Conservation (phyloP, 1,140 invertebrate species). For the Musca domestica region DNA sequence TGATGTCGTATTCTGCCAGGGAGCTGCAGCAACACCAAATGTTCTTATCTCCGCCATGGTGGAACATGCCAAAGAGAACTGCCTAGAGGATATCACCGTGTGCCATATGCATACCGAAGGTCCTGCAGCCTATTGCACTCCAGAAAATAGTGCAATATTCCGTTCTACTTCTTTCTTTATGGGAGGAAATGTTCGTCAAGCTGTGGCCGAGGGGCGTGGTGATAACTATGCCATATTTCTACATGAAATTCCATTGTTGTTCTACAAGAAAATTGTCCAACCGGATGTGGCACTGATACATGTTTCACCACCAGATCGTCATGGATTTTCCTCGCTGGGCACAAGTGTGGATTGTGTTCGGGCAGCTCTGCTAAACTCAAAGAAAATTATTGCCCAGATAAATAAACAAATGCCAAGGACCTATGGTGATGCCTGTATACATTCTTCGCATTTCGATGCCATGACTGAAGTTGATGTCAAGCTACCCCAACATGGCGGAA, state of each 20-base stretch:
- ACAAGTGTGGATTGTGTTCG: conserved; percentile 90
- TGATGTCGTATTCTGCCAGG: conserved; percentile 80
- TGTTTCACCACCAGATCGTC: conserved; percentile 83
- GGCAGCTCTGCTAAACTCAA: conserved; percentile 79
- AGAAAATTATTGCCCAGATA: conserved; percentile 82
- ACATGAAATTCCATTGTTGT: conserved; percentile 86
- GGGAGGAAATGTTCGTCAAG: conserved; percentile 82
- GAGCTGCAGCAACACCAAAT: conserved; percentile 90
- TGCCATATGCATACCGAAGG: conserved; percentile 95
- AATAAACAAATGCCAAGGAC: conserved; percentile 87
- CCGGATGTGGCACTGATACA: conserved; percentile 83
- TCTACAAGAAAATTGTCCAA: conserved; percentile 76
- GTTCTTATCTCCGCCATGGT: conserved; percentile 79
- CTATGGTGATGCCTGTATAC: conserved; percentile 85
- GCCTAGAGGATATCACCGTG: conserved; percentile 73
- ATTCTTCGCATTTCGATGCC: conserved; percentile 86
- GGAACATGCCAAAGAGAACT: conserved; percentile 68
- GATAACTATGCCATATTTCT: conserved; percentile 90
- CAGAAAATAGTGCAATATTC: conserved; percentile 74
- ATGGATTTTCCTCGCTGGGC: conserved; percentile 88
- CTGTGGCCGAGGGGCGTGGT: conserved; percentile 82
- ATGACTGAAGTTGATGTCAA: conserved; percentile 74
- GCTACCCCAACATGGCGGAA: conserved; percentile 70
- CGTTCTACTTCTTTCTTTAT: conserved; percentile 88
- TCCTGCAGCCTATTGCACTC: conserved; percentile 72